A percentile compares a stretch with the other conserved stretches of the same genome.
Evolutionary conservation across 2,113 vertebrate species (phyloP).

Genomic region (Chloebia gouldiae): DNA sequence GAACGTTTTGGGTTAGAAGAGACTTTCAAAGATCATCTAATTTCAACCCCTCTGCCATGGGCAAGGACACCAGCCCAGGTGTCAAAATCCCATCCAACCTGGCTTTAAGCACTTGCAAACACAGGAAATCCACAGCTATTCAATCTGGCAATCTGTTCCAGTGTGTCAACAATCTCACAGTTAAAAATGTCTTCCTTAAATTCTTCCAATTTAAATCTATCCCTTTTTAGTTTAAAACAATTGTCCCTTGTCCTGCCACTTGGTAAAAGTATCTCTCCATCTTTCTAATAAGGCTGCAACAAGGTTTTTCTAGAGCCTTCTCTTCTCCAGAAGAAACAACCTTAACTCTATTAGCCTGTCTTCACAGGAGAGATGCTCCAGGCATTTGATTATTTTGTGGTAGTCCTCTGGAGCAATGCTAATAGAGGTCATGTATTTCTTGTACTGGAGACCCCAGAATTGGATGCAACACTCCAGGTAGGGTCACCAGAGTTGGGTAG

Average conservation of each 20-base stretch:
- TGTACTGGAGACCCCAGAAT: neutral
- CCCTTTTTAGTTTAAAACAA: neutral
- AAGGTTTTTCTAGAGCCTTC: neutral
- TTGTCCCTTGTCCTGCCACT: neutral
- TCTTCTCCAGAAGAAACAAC: neutral
- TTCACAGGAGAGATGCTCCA: neutral
- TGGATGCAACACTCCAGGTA: neutral
- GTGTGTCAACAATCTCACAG: neutral
- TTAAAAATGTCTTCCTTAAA: neutral
- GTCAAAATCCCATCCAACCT: neutral
- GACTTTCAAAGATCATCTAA: neutral
- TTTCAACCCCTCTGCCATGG: neutral
- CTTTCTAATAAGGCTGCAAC: neutral
- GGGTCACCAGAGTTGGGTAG: neutral
- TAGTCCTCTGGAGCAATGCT: neutral
- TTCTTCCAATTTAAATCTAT: neutral
- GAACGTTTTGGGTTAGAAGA: neutral
- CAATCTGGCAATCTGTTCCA: neutral
- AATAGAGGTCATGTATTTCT: neutral
- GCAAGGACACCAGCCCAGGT: neutral
- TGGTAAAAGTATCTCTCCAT: neutral
- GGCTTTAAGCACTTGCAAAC: neutral
- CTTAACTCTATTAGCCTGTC: neutral
- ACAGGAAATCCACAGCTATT: fast-evolving
- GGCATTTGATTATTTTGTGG: neutral